Percentiles rank a stretch among this genome's conserved stretches.
phyloP scores from a whole-genome alignment of 1,140 invertebrate genomes.

The Drosophila ambigua region DNA sequence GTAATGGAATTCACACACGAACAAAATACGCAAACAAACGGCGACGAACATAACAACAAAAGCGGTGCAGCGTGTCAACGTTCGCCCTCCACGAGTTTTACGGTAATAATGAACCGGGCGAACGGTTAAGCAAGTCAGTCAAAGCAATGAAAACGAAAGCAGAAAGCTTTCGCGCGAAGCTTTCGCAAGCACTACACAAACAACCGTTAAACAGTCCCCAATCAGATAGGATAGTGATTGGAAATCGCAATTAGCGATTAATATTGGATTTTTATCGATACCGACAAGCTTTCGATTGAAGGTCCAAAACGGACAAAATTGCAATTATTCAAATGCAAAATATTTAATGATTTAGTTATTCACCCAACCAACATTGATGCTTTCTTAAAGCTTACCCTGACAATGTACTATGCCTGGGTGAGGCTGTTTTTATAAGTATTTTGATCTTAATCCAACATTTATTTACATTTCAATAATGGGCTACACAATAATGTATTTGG shows the following conservation, averaged over 20 bases:
- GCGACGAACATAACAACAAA: slow-evolving; percentile 30
- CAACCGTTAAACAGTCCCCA: slow-evolving; percentile 1
- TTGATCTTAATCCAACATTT: background rate
- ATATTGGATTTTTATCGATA: too few relatives aligned
- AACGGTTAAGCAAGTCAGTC: slow-evolving; percentile 5
- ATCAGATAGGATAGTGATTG: background rate
- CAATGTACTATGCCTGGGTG: slow-evolving; percentile 1
- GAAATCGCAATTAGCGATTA: background rate
- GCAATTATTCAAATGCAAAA: too few relatives aligned
- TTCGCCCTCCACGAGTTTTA: slow-evolving; percentile 35
- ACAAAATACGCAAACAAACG: slow-evolving; percentile 41
- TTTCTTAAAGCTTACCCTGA: slow-evolving; percentile 26
- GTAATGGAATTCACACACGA: slow-evolving; percentile 68
- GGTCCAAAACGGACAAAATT: slow-evolving; percentile 5
- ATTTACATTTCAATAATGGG: background rate
- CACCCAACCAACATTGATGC: slow-evolving; percentile 1
- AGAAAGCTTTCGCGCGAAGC: slow-evolving; percentile 9
- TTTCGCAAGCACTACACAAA: too few relatives aligned
- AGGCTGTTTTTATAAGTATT: slow-evolving; percentile 11
- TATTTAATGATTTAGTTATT: background rate
- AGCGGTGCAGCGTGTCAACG: slow-evolving; percentile 31
- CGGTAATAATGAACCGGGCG: slow-evolving; percentile 45
- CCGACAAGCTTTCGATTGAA: slow-evolving; percentile 1
- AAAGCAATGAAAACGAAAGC: slow-evolving; percentile 32
- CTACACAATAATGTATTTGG: background rate